Evolutionary conservation across 2,888 invertebrate genomes (phyloP).

Genomic region (Anthrax anthrax): DNA sequence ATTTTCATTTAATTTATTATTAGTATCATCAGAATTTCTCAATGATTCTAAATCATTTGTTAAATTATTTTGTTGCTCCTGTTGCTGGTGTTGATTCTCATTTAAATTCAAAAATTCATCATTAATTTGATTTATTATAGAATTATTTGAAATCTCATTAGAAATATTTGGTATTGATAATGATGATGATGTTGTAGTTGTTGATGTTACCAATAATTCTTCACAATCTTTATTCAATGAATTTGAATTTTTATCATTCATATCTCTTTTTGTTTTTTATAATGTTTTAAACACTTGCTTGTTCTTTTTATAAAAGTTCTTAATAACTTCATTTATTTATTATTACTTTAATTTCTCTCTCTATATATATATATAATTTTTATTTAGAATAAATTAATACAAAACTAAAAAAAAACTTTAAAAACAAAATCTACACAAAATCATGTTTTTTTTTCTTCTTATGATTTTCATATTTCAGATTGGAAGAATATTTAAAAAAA

Average conservation of each 20-base stretch:
- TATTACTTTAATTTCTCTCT: too few relatives aligned
- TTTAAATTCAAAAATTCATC: neutral
- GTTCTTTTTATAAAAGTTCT: too few relatives aligned
- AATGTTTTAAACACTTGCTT: too few relatives aligned
- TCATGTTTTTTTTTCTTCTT: too few relatives aligned
- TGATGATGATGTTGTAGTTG: constrained; percentile 17
- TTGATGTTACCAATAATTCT: constrained; percentile 23
- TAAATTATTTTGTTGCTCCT: neutral
- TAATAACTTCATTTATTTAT: constrained; percentile 1
- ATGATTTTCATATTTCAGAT: too few relatives aligned
- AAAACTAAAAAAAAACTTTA: neutral
- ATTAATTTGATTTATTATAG: constrained; percentile 12
- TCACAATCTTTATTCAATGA: constrained; percentile 16
- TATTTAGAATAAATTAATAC: neutral
- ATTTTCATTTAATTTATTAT: too few relatives aligned
- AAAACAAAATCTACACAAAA: too few relatives aligned
- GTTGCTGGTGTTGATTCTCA: constrained; percentile 9
- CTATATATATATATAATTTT: neutral
- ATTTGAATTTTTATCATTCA: constrained; percentile 11
- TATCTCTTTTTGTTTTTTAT: constrained; percentile 11
- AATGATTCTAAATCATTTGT: neutral
- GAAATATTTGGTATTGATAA: constrained; percentile 8
- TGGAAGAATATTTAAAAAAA: neutral
- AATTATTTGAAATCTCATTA: constrained; percentile 16
- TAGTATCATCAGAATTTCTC: neutral